These are phyloP conservation scores for Polymixis flavicincta DNA, from an alignment of 2,888 invertebrate species.

Conservation along the genomic window DNA sequence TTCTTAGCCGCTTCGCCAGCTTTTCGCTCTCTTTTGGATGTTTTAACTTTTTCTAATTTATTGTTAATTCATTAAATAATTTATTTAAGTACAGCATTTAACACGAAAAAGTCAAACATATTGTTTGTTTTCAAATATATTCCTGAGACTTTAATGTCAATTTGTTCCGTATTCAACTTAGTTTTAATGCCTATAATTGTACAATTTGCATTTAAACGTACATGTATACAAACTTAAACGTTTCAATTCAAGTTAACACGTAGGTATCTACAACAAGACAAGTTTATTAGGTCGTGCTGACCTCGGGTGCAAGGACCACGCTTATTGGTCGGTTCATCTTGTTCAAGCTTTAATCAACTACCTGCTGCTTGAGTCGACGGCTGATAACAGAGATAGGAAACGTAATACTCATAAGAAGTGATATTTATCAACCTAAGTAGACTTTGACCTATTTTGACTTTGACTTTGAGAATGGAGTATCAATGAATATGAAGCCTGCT, in stretches of 20 bases:
- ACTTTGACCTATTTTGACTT: not conserved
- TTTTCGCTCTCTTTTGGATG: too few relatives aligned
- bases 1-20: not conserved
- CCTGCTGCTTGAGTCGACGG: not conserved
- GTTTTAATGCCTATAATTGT: not conserved
- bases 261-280: not conserved
- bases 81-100: not conserved
- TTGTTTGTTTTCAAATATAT: not conserved
- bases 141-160: not conserved
- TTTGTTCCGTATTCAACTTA: not conserved
- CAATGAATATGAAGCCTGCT: not conserved
- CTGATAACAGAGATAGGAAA: not conserved
- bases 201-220: not conserved
- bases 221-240: not conserved
- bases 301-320: constrained; percentile 20
- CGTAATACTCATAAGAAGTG: not conserved
- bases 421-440: not conserved
- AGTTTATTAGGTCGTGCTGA: constrained; percentile 34
- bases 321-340: constrained; percentile 32
- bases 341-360: constrained; percentile 17
- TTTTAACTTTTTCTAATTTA: not conserved
- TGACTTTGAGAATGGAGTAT: not conserved
- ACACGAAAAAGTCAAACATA: not conserved
- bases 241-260: too few relatives aligned
- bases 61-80: not conserved